These are phyloP conservation scores for Brachylomia viminalis DNA, from an alignment of 2,888 invertebrate species.

Conservation along the genomic window DNA sequence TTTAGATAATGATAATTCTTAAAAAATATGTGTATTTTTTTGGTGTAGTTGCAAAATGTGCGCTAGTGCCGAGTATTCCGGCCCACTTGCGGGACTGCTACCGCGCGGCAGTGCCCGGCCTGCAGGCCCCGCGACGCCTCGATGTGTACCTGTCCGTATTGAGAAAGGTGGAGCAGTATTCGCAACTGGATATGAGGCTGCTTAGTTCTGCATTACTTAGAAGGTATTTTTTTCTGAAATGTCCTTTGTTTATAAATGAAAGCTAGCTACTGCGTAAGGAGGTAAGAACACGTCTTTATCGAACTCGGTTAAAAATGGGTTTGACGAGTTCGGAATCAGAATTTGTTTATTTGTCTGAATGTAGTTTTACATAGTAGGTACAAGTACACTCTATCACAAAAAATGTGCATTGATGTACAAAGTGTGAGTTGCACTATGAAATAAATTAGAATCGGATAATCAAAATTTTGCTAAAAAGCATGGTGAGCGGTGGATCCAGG, in stretches of 20 bases:
- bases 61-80: slow-evolving; percentile 88
- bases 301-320: background rate
- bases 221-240: slow-evolving; percentile 79
- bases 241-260: background rate
- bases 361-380: too few species aligned
- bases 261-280: background rate
- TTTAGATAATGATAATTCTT: slow-evolving; percentile 12
- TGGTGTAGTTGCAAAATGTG: slow-evolving; percentile 75
- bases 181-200: slow-evolving; percentile 89
- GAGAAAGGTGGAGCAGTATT: slow-evolving; percentile 90
- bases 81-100: slow-evolving; percentile 91
- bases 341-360: too few species aligned
- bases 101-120: slow-evolving; percentile 84
- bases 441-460: background rate
- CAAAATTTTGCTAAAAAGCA: background rate
- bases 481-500: background rate
- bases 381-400: background rate
- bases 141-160: slow-evolving; percentile 91
- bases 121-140: slow-evolving; percentile 90
- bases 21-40: slow-evolving; percentile 30
- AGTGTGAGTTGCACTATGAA: background rate
- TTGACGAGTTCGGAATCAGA: too few species aligned
- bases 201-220: slow-evolving; percentile 90
- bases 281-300: background rate
- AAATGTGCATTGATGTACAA: background rate